Conservation (phyloP, 1,140 invertebrate species). For the Drosophila sp. region DNA sequence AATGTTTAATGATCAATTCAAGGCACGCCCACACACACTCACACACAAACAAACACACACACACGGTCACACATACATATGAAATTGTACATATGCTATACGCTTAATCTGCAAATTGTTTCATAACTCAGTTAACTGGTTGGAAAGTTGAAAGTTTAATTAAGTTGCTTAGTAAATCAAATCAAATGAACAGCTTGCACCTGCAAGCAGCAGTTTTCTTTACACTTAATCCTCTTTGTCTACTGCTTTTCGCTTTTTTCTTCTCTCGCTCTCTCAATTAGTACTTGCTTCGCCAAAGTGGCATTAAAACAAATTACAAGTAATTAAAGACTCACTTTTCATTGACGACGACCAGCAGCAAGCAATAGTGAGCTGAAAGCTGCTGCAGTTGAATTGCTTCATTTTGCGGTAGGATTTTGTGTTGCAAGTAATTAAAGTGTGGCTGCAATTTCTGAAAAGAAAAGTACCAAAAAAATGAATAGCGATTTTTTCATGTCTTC, state of each 20-base stretch:
- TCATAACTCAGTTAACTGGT: slow-evolving; percentile 70
- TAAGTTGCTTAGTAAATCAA: slow-evolving; percentile 75
- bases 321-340: slow-evolving; percentile 70
- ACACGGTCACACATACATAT: neutral
- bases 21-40: slow-evolving; percentile 23
- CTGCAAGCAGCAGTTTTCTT: slow-evolving; percentile 10
- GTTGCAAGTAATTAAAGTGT: neutral
- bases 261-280: slow-evolving; percentile 15
- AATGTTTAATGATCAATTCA: slow-evolving; percentile 66
- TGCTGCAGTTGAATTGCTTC: slow-evolving; percentile 15
- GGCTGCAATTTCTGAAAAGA: neutral
- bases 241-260: slow-evolving; percentile 2
- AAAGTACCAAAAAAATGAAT: neutral
- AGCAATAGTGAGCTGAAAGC: neutral
- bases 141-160: slow-evolving; percentile 68
- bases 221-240: slow-evolving; percentile 24
- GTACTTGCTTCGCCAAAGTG: slow-evolving; percentile 64
- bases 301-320: slow-evolving; percentile 80
- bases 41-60: neutral
- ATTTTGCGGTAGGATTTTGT: neutral
- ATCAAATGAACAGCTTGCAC: slow-evolving; percentile 66
- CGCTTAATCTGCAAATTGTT: slow-evolving; percentile 53
- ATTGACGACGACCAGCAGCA: slow-evolving; percentile 47
- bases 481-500: no score
- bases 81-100: slow-evolving; percentile 2